These are phyloP conservation scores for Morinoia aosen DNA, from an alignment of 2,888 invertebrate species.

Conservation along the genomic window DNA sequence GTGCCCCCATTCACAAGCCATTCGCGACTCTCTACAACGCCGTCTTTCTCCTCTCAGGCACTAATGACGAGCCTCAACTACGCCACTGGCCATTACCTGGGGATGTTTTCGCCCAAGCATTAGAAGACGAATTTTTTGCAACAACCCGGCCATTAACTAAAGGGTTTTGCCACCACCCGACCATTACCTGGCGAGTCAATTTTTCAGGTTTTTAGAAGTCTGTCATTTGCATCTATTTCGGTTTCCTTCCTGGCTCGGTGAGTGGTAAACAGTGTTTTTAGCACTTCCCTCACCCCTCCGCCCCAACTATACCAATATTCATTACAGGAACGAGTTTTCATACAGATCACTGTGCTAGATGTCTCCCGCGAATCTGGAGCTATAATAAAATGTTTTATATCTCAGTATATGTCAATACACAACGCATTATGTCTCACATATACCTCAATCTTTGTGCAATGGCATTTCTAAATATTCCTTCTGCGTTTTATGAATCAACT, in stretches of 20 bases:
- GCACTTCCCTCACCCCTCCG: background rate
- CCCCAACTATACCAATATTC: background rate
- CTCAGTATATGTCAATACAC: too few relatives aligned
- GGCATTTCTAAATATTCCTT: too few relatives aligned
- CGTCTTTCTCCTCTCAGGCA: background rate
- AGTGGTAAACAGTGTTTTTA: background rate
- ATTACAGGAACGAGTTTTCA: background rate
- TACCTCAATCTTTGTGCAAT: too few relatives aligned
- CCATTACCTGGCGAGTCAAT: background rate
- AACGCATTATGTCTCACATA: too few relatives aligned
- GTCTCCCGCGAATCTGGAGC: background rate
- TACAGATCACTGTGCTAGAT: background rate
- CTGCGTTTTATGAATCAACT: too few relatives aligned
- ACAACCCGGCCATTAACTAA: background rate
- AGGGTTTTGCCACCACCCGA: background rate
- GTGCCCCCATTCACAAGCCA: background rate
- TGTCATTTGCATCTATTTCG: background rate
- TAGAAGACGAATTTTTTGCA: background rate
- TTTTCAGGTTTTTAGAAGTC: background rate
- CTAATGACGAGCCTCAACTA: slow-evolving; percentile 12
- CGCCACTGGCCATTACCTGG: background rate
- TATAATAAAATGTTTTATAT: background rate
- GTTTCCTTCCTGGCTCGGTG: background rate
- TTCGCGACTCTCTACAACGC: background rate
- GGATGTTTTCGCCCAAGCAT: background rate